Base-by-base conservation (phyloP, 2,888 invertebrate genomes). In the Catotricha subobsoleta region DNA sequence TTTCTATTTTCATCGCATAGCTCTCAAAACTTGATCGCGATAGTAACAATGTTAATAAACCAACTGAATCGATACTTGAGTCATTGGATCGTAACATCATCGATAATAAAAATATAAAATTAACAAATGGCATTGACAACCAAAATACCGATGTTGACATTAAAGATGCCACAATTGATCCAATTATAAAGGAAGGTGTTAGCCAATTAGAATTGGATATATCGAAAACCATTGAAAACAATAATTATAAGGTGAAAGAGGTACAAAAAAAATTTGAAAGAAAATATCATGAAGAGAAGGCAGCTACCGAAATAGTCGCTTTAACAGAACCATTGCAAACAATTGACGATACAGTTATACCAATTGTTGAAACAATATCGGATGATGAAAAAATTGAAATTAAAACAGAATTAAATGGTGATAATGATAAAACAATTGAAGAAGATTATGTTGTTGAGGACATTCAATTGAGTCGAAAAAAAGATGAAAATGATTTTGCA, bases 171-270 rank as follows among this genome's bases (percentile, higher is more conserved):
- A 15, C 36, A 3, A 37, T 52, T 30, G 57, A 59, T 44, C 55
- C 58, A 45, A 62, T 59, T 47, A 62, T 62, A 36, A 55, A 56
- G 29, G 54, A 59, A 46, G 55, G 60, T 45, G 59, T 62, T 39
- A 58, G 59, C 20, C 55, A 57, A 47, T 46, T 62, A 52, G 60
- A 62, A 51, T 60, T 58, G 12, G 63, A 60, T 42, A 62, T 62
- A 30, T 59, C 57, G 31, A 62, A 63, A 46, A 62, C 62, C 16
- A 62, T 62, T 47, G 62, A 63, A 48, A 63, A 62, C 35, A 45
- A 43, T 43, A 61, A 62, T 5, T 58, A 62, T 43, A 54, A 57
- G 46, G 53, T 60, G n/a, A 58, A 61, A 49, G 60, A 61, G 37
- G 39, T 36, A 3, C 23, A 42, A 13, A 30, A 42, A 27, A 42